Conservation (phyloP, 1,140 invertebrate species). For the Diabrotica undecimpunctata region DNA sequence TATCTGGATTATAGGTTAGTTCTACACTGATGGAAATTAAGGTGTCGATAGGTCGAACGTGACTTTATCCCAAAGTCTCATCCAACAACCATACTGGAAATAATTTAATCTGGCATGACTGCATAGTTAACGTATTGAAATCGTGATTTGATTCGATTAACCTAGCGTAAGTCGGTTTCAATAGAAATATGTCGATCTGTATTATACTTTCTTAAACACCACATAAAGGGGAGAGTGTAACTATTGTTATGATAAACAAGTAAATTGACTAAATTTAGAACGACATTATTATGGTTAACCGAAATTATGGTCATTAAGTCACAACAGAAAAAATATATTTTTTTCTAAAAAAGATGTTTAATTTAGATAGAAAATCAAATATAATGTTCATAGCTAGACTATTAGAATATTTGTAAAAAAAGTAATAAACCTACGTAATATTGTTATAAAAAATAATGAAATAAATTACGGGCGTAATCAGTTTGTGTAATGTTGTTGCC, state of each 20-base stretch:
- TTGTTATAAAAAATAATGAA: too few relatives aligned
- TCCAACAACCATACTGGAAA: constrained; percentile 10
- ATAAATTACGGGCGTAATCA: too few relatives aligned
- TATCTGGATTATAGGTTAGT: constrained; percentile 10
- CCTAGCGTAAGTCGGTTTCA: constrained; percentile 1
- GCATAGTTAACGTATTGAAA: constrained; percentile 14
- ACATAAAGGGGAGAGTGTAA: background rate
- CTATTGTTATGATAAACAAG: background rate
- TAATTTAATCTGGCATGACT: constrained; percentile 15
- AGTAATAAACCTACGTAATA: too few relatives aligned
- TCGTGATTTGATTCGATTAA: constrained; percentile 18
- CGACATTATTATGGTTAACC: too few relatives aligned
- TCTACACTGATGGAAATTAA: constrained; percentile 10
- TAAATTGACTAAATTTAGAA: background rate
- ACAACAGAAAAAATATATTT: too few relatives aligned
- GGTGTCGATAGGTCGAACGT: constrained; percentile 17
- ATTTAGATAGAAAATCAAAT: too few relatives aligned
- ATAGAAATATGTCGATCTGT: background rate
- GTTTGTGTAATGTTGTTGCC: too few relatives aligned
- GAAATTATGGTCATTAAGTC: too few relatives aligned
- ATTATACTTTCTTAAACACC: background rate
- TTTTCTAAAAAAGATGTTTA: too few relatives aligned
- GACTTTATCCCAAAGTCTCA: constrained; percentile 11
- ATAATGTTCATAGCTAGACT: too few relatives aligned
- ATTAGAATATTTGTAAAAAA: too few relatives aligned